Evolutionary conservation across 2,113 vertebrate genomes (phyloP), one percentile per base, ranked within the genome.

Genomic region (Mugil cephalus): DNA sequence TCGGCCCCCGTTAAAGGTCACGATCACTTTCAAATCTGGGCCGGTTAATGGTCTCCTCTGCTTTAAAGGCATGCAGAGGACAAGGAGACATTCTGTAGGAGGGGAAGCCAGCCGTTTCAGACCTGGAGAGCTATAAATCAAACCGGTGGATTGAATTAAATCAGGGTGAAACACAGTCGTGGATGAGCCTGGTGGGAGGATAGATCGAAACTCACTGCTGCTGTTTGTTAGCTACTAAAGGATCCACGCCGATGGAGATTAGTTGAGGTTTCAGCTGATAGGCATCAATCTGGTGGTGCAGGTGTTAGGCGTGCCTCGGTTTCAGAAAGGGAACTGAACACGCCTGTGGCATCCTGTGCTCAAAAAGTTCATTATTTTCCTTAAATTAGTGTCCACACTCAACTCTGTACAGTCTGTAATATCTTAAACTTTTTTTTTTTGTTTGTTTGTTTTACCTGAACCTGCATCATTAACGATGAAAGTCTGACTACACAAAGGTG

Each of bases 261-360:
- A 64, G 38, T 80, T 11, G 14, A 35, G 7, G 46, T 66, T 60
- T 59, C 55, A n/a, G 58, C 46, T 53, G 52, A 42, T 0, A 1
- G 67, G 42, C 30, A 21, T 56, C 9, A 12, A 0, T 70, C 40
- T 68, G n/a, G 71, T 46, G 1, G 71, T 38, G 54, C 82, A 86
- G 74, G 69, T 81, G 73, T 70, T 60, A 58, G 80, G 76, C 8
- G 48, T 68, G 63, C 21, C 77, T 63, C 58, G 15, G 18, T 82
- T 78, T 68, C 63, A 76, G 18, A 82, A 38, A 30, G 1, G 34
- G 35, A 74, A 69, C 38, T 0, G n/a, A 74, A 74, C 68, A 35
- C 4, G 13, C 11, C 19, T 39, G 47, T 47, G 14, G 52, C 19
- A n/a, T 67, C 42, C 56, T 64, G 68, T 59, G 17, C 15, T 46